Base-by-base conservation (phyloP, 53 echinoderm and acorn worm genomes). In the Echinometra lucunter region DNA sequence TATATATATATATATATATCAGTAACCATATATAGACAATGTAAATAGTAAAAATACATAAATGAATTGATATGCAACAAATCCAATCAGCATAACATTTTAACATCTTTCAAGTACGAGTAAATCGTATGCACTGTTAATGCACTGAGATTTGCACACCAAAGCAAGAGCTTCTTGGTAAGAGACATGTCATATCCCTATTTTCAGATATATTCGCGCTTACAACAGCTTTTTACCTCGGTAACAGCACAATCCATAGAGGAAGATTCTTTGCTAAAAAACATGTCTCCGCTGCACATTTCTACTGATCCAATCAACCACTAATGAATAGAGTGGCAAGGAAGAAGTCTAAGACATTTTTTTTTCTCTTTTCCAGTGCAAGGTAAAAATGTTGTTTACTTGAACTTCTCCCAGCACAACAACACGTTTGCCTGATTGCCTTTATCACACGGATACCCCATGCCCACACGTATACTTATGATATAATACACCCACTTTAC, bases 321-420 rank as follows among this genome's bases (percentile, higher is more conserved):
- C 78, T 78, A 78, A 78, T 78, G 78, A 78, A 40, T 78, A 78
- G 78, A 78, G 78, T 78, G 42, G 78, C 40, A 78, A 38, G 5
- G 38, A 13, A 38, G 38, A 78, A 18, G 1, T 4, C 38, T 38
- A 38, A 6, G 19, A 1, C 78, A 78, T 16, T 6, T 78, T 78
- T 78, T n/a, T n/a, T n/a, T n/a, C n/a, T n/a, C n/a, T n/a, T n/a
- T 19, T 8, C 21, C 78, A 78, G 42, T 17, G 38, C 40, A 78
- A 78, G 7, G 23, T 21, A 6, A 78, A 37, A 78, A 78, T 23
- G 42, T 6, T 69, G 13, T 69, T 69, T 69, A 30, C 69, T 0
- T 30, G 69, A 30, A 12, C 69, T 12, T 69, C 69, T n/a, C 32
- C 11, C 2, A 63, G 34, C 34, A 32, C 12, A 34, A 30, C 7